phyloP scores from a whole-genome alignment of 2,797 vertebrate species.

The Dryobates pubescens region DNA sequence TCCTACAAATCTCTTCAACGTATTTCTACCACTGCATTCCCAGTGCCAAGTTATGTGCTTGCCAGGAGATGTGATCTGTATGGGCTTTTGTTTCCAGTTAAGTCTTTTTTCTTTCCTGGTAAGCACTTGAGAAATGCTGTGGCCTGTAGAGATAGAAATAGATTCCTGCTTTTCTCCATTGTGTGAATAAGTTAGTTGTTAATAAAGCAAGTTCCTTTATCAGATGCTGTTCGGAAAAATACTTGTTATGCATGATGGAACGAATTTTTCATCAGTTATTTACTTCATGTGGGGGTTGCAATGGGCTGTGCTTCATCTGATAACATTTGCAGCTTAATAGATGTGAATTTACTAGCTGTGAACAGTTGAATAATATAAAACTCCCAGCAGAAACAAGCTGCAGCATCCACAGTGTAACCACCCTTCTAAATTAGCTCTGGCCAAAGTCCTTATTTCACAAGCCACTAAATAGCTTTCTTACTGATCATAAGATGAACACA shows the following conservation, averaged over 20 bases:
- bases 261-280: conserved; percentile 42
- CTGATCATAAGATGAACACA: conserved; percentile 50
- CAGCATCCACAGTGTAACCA: neutral
- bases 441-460: conserved; percentile 61
- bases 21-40: neutral
- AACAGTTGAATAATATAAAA: conserved; percentile 48
- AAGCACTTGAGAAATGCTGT: neutral
- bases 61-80: conserved; percentile 9
- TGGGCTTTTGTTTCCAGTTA: conserved; percentile 16
- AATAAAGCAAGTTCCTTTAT: conserved; percentile 28
- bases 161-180: conserved; percentile 23
- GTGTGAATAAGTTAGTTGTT: conserved; percentile 14
- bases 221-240: conserved; percentile 30
- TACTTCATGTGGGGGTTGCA: conserved; percentile 14
- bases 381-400: conserved; percentile 52
- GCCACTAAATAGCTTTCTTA: conserved; percentile 60
- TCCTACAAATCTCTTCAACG: neutral
- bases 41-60: neutral
- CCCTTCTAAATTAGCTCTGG: conserved; percentile 51
- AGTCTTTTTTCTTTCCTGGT: neutral
- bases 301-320: conserved; percentile 42
- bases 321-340: conserved; percentile 61
- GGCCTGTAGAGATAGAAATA: conserved; percentile 1
- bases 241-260: conserved; percentile 10
- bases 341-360: conserved; percentile 70